Base-by-base conservation (phyloP, 2,113 vertebrate genomes). In the Tetraodon nigroviridis region DNA sequence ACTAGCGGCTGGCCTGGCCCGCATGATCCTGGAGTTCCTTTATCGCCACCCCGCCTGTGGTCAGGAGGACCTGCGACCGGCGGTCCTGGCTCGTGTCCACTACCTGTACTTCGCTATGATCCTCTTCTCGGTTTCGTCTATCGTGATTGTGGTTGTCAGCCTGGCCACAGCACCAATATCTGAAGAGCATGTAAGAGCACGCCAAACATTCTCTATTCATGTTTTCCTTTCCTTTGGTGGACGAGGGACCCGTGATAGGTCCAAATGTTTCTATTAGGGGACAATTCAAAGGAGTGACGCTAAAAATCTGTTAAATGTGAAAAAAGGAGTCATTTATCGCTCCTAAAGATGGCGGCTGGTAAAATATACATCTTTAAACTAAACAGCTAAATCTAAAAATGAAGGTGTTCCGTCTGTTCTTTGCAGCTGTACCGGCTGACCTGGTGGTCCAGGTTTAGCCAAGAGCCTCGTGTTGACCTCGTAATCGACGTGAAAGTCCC, bases 51-150 rank as follows among this genome's bases (percentile, higher is more conserved):
- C 94, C 0, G 82, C 90, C 11, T 99, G 97, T 6, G 97, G 97
- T 3, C 83, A 98, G 73, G 70, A 69, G 48, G 97, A 98, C 83
- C 52, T 0, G 1, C 91, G 94, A 6, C 96, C 95, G 0, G 65
- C 89, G 0, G 4, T 98, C 37, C 65, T 99, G 21, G 92, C 89
- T 71, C 69, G 95, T 1, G 72, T 97, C 48, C 96, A 98, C 77
- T 98, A 98, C 81, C 91, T 99, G 51, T 94, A 98, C 87, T 99
- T 99, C 11, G 94, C 95, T 1, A 86, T 98, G 22, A 87, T 98
- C 40, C 91, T 99, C 48, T 90, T 90, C 3, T 85, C 32, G 55
- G 60, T 99, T 63, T 92, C 90, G 0, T 78, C 78, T 0, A 7
- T 91, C 0, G 53, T 92, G 73, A 94, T 90, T 1, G 1, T 84